phyloP scores from a whole-genome alignment of 2,888 invertebrate species.

The Eupithecia subfuscata region DNA sequence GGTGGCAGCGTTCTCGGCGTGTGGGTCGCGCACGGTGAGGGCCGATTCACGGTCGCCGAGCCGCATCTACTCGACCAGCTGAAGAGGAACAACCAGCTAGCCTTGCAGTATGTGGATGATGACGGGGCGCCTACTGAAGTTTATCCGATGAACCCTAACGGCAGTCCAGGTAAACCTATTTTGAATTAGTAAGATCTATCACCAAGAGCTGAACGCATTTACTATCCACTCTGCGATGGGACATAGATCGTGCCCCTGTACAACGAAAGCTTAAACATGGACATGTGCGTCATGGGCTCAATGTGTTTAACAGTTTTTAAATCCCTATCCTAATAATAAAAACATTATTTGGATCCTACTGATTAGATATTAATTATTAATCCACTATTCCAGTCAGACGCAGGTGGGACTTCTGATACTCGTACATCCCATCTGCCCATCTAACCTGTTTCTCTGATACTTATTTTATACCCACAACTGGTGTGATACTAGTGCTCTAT shows the following conservation, averaged over 20 bases:
- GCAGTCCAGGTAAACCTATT: slow-evolving; percentile 86
- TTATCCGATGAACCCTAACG: slow-evolving; percentile 98
- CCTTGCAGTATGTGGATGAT: slow-evolving; percentile 94
- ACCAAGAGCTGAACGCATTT: background rate
- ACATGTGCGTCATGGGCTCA: background rate
- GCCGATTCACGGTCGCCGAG: slow-evolving; percentile 87
- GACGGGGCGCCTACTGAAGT: slow-evolving; percentile 87
- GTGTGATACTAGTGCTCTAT: too few species aligned
- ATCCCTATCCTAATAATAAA: background rate
- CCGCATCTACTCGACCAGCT: slow-evolving; percentile 76
- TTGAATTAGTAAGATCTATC: background rate
- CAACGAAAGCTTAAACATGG: background rate
- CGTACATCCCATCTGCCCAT: background rate
- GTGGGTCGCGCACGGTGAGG: slow-evolving; percentile 99
- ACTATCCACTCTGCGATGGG: too few species aligned
- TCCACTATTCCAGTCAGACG: background rate
- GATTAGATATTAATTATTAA: background rate
- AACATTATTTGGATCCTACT: background rate
- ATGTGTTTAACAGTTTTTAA: too few species aligned
- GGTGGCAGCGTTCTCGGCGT: slow-evolving; percentile 94
- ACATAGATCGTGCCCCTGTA: background rate
- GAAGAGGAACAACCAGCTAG: slow-evolving; percentile 85
- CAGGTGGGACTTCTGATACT: background rate
- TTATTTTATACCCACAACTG: background rate
- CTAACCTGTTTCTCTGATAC: background rate